phyloP scores from a whole-genome alignment of 2,113 vertebrate species.

The Nothocercus nigrocapillus region DNA sequence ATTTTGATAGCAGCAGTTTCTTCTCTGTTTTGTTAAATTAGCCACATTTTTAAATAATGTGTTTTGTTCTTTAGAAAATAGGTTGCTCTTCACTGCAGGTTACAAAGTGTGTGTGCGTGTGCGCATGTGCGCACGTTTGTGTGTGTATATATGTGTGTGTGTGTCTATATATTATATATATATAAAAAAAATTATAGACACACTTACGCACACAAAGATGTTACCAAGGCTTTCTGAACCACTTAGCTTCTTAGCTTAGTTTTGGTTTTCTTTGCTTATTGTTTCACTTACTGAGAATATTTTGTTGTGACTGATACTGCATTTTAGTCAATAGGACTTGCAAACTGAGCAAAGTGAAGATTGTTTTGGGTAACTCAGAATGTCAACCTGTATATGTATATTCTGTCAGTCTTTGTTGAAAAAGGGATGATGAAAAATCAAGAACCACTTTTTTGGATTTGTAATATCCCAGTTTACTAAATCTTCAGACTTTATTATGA shows the following conservation, averaged over 20 bases:
- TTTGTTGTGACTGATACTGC: slow-evolving; percentile 76
- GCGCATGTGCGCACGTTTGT: slow-evolving; percentile 51
- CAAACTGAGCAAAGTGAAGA: slow-evolving; percentile 74
- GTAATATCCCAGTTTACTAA: slow-evolving; percentile 71
- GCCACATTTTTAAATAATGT: slow-evolving; percentile 77
- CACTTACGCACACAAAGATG: slow-evolving; percentile 34
- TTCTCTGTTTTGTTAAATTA: slow-evolving; percentile 83
- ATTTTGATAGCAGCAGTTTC: slow-evolving; percentile 88
- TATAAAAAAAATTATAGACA: slow-evolving; percentile 42
- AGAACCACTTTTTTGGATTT: slow-evolving; percentile 68
- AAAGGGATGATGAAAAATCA: slow-evolving; percentile 79
- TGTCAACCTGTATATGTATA: slow-evolving; percentile 77
- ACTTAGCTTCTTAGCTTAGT: slow-evolving; percentile 79
- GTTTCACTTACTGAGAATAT: slow-evolving; percentile 76
- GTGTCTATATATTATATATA: slow-evolving; percentile 72
- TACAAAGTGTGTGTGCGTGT: slow-evolving; percentile 52
- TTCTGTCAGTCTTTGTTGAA: slow-evolving; percentile 75
- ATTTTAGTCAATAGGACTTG: slow-evolving; percentile 75
- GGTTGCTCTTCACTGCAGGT: slow-evolving; percentile 66
- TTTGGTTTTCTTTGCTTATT: slow-evolving; percentile 77
- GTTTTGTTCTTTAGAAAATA: slow-evolving; percentile 79
- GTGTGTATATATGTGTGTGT: slow-evolving; percentile 63
- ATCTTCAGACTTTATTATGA: slow-evolving; percentile 69
- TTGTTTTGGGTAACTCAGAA: slow-evolving; percentile 75
- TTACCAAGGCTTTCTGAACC: slow-evolving; percentile 73